Evolutionary conservation across 1,140 invertebrate species (phyloP).

Genomic region (Temnothorax nylanderi): DNA sequence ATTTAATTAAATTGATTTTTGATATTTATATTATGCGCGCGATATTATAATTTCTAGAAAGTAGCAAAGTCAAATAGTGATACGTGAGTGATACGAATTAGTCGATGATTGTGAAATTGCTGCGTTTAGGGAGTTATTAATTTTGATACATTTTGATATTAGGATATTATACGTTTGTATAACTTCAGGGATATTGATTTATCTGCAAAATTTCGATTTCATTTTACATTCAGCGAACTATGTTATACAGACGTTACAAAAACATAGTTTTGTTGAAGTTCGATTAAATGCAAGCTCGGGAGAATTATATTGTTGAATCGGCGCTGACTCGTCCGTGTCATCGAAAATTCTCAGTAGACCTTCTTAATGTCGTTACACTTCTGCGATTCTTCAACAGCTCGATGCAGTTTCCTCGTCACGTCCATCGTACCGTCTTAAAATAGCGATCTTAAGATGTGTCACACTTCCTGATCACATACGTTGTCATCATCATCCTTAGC

Average conservation of each 20-base stretch:
- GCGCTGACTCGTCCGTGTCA: neutral
- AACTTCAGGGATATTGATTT: neutral
- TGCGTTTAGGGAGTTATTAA: neutral
- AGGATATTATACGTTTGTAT: neutral
- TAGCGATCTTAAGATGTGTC: conserved; percentile 46
- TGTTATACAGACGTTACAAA: neutral
- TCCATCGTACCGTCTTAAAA: conserved; percentile 32
- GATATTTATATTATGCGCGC: neutral
- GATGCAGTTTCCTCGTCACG: conserved; percentile 38
- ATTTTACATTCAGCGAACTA: neutral
- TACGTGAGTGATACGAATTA: neutral
- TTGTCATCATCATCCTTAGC: conserved; percentile 31
- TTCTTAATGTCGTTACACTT: conserved; percentile 28
- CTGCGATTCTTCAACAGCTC: conserved; percentile 35
- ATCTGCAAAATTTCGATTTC: neutral
- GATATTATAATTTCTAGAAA: neutral
- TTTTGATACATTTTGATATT: neutral
- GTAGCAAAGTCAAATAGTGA: neutral
- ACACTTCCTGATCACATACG: conserved; percentile 44
- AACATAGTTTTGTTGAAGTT: neutral
- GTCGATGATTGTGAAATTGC: neutral
- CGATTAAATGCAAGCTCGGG: neutral
- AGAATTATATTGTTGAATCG: neutral
- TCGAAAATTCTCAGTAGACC: conserved; percentile 17
- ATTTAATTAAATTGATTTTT: neutral